Conservation (phyloP, 2,797 vertebrate species). For the Tadarida brasiliensis region DNA sequence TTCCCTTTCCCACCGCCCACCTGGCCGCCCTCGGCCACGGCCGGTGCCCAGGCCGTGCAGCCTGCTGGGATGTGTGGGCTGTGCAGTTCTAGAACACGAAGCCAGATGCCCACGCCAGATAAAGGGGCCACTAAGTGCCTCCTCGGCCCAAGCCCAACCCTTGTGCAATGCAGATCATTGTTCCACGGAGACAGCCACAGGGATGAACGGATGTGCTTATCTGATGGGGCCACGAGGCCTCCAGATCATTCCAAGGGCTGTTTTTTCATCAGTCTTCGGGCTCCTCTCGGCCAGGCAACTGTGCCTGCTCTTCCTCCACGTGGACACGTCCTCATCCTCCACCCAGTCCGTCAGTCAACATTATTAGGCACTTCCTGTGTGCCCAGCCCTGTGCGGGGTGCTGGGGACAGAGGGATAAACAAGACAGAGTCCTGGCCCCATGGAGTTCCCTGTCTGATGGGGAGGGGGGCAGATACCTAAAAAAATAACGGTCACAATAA, state of each 20-base stretch:
- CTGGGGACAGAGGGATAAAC: neutral
- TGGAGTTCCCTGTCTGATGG: neutral
- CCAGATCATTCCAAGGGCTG: neutral
- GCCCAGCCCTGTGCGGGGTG: neutral
- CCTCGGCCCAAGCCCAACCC: neutral
- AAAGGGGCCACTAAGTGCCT: neutral
- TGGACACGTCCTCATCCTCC: neutral
- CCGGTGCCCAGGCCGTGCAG: neutral
- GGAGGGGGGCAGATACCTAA: neutral
- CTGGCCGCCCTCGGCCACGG: neutral
- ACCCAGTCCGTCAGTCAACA: neutral
- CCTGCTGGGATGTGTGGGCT: neutral
- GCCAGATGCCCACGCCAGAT: neutral
- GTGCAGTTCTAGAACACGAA: neutral
- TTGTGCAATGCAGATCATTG: neutral
- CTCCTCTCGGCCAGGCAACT: neutral
- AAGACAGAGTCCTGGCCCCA: neutral
- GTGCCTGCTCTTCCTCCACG: neutral
- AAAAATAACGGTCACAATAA: accelerated
- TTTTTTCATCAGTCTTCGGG: neutral
- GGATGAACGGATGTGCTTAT: constrained; percentile 33
- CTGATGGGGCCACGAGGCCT: constrained; percentile 54
- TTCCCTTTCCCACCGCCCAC: constrained; percentile 56
- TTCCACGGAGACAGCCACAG: neutral
- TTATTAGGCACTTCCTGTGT: constrained; percentile 40